Conservation (phyloP, 2,113 vertebrate species). For the Scatophagus argus region DNA sequence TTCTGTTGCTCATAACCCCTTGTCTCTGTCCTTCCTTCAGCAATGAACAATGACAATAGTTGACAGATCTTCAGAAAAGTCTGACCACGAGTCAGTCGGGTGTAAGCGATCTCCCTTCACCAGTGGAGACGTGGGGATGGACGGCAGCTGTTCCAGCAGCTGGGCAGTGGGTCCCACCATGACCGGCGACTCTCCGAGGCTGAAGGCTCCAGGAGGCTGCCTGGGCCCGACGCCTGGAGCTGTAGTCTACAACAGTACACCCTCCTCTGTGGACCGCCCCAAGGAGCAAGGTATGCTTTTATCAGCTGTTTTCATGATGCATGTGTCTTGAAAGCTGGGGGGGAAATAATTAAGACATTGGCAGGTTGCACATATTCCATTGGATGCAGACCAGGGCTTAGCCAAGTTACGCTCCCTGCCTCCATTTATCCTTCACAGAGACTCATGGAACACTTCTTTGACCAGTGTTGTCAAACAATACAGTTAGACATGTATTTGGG, state of each 20-base stretch:
- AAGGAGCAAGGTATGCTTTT: conserved; percentile 88
- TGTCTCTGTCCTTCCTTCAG: conserved; percentile 77
- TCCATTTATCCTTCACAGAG: neutral
- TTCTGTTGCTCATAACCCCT: neutral
- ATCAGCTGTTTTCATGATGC: neutral
- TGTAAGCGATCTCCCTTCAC: conserved; percentile 88
- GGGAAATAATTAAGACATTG: neutral
- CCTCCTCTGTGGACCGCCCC: conserved; percentile 86
- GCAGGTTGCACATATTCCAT: neutral
- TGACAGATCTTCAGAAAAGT: conserved; percentile 94
- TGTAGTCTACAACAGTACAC: conserved; percentile 88
- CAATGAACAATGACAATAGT: conserved; percentile 99
- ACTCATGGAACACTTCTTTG: neutral
- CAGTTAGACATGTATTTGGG: neutral
- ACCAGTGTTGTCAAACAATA: neutral
- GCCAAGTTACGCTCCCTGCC: neutral
- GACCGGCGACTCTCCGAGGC: conserved; percentile 86
- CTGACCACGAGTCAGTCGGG: conserved; percentile 90
- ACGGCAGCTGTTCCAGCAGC: conserved; percentile 88
- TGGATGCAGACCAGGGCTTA: neutral
- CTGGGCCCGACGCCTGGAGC: conserved; percentile 90
- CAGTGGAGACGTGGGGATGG: conserved; percentile 89
- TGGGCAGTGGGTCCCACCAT: conserved; percentile 87
- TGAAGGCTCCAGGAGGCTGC: conserved; percentile 84
- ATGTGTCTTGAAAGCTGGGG: neutral